Evolutionary conservation across 2,888 invertebrate species (phyloP).

Genomic region (Apodemia hepburni): DNA sequence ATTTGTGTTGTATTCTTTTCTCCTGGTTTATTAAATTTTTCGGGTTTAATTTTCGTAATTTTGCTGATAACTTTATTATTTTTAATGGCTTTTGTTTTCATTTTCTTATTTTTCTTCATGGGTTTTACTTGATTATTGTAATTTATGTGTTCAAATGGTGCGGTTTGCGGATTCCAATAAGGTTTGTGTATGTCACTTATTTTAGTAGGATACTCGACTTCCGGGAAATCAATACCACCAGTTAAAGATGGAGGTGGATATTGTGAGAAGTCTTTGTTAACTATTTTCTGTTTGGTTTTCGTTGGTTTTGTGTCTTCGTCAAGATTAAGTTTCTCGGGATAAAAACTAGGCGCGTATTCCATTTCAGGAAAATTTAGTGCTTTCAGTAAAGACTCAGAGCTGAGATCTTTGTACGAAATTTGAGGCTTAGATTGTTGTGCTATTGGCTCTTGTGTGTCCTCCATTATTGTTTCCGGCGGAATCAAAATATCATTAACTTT

Average conservation of each 20-base stretch:
- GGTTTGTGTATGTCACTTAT: conserved; percentile 52
- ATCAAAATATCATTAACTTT: background rate
- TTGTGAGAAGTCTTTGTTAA: conserved; percentile 24
- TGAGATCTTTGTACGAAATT: conserved; percentile 15
- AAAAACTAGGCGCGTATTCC: conserved; percentile 39
- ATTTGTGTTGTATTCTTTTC: background rate
- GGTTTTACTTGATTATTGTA: background rate
- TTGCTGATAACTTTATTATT: background rate
- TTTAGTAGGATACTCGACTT: conserved; percentile 56
- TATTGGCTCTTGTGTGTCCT: background rate
- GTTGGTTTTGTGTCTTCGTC: conserved; percentile 17
- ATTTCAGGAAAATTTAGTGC: conserved; percentile 47
- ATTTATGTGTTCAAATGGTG: background rate
- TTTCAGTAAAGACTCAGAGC: conserved; percentile 31
- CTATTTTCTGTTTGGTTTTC: conserved; percentile 17
- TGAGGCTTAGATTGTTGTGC: conserved; percentile 15
- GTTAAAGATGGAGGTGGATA: conserved; percentile 30
- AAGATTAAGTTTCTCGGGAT: conserved; percentile 23
- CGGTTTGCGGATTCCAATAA: conserved; percentile 42
- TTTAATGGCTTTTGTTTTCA: conserved; percentile 4
- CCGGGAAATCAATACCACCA: conserved; percentile 46
- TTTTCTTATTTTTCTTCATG: conserved; percentile 4
- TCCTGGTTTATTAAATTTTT: background rate
- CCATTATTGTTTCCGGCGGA: background rate
- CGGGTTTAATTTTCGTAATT: background rate